phyloP scores from a whole-genome alignment of 2,888 invertebrate genomes.

The Sussaba pulchella region DNA sequence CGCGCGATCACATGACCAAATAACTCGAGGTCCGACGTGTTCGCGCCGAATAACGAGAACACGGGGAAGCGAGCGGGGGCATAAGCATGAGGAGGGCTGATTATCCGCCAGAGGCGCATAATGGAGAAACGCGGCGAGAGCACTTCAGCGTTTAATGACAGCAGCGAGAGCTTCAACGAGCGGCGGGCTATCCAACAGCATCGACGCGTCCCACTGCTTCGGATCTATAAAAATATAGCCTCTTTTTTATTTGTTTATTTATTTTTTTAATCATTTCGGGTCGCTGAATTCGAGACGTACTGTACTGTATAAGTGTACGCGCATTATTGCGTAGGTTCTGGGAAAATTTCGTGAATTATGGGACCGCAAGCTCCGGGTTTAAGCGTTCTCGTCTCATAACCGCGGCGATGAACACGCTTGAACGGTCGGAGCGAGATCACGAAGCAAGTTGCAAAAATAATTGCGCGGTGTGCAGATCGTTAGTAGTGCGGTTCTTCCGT shows the following conservation, averaged over 20 bases:
- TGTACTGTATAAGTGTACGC: not conserved
- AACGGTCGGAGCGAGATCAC: constrained; percentile 26
- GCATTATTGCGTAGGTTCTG: constrained; percentile 57
- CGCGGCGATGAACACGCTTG: constrained; percentile 28
- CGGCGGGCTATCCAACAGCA: constrained; percentile 15
- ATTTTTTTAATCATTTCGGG: not conserved
- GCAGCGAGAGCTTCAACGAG: constrained; percentile 22
- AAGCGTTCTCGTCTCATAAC: constrained; percentile 29
- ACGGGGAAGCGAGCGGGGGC: constrained; percentile 7
- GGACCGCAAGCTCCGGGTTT: constrained; percentile 27
- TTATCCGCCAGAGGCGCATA: constrained; percentile 58
- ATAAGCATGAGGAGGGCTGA: constrained; percentile 40
- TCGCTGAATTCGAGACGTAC: not conserved
- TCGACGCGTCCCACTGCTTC: constrained; percentile 42
- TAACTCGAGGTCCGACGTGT: constrained; percentile 51
- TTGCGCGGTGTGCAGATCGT: constrained; percentile 48
- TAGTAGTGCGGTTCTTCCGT: constrained; percentile 37
- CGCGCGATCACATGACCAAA: constrained; percentile 52
- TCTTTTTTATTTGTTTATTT: constrained; percentile 48
- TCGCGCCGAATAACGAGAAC: constrained; percentile 54
- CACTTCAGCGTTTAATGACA: constrained; percentile 61
- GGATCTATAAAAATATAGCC: constrained; percentile 59
- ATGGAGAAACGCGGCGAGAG: constrained; percentile 54
- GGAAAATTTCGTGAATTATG: constrained; percentile 34
- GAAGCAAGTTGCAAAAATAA: constrained; percentile 47